Conservation (phyloP, 2,888 invertebrate genomes). For the Axea sp. region DNA sequence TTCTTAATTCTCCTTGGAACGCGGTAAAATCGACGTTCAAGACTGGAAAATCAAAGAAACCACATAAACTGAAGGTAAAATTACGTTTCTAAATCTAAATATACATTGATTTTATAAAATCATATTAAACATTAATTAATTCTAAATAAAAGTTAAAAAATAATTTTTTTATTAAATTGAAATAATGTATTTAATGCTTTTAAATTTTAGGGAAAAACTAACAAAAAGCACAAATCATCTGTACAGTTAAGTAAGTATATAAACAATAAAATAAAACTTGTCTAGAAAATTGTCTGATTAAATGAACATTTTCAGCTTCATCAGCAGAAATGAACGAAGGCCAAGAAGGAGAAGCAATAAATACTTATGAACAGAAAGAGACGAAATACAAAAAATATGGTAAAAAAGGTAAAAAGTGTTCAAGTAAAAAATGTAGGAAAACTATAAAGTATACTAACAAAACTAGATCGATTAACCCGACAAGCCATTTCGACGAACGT, state of each 20-base stretch:
- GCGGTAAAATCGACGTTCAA: conserved; percentile 42
- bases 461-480: conserved; percentile 25
- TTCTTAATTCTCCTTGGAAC: conserved; percentile 31
- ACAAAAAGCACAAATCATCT: conserved; percentile 17
- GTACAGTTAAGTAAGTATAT: conserved; percentile 12
- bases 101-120: neutral
- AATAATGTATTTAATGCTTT: too few species aligned
- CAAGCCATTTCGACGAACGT: conserved; percentile 39
- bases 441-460: conserved; percentile 33
- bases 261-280: neutral
- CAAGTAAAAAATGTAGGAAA: conserved; percentile 50
- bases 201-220: conserved; percentile 26
- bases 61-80: conserved; percentile 47
- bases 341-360: conserved; percentile 20
- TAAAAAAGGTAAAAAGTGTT: conserved; percentile 59
- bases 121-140: too few species aligned
- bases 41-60: conserved; percentile 38
- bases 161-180: too few species aligned
- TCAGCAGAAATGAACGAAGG: conserved; percentile 7
- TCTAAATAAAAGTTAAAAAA: too few species aligned
- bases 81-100: neutral
- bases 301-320: conserved; percentile 8
- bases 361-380: conserved; percentile 40
- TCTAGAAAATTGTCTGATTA: neutral
- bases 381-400: conserved; percentile 43